Base-by-base conservation (phyloP, 2,113 vertebrate genomes). In the Ancistrus triradiatus region DNA sequence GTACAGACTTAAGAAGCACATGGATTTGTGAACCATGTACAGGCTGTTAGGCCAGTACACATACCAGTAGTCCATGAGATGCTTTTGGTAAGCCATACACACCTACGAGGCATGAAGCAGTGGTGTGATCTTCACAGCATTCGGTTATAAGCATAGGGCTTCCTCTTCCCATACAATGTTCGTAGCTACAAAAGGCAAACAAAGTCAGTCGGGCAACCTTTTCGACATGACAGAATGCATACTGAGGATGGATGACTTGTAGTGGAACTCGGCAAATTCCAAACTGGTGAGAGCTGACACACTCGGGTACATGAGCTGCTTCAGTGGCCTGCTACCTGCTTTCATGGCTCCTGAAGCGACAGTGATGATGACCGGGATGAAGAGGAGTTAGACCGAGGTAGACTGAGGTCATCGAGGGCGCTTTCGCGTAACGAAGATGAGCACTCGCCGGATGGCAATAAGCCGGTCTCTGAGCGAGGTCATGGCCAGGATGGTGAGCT, bases 401-500 rank as follows among this genome's bases (percentile, higher is more conserved):
- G 37, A 58, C 72, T 69, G 78, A 37, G 15, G 85, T 89, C 84
- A 87, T 78, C 91, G 92, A n/a, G 88, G 85, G 78, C 87, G 89
- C 81, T 91, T 94, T 73, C 86, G 82, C 3, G 86, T 94, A 69
- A 96, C 91, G 57, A 95, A 93, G 81, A 94, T 88, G 73, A 95
- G 80, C 25, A 95, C 90, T 0, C 88, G 81, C 43, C 88, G 84
- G 73, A 97, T 90, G 78, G 91, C 91, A 0, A 93, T 83, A 1
- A 98, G 93, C 35, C 89, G 87, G 68, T 94, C 92, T 77, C 91
- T 95, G n/a, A 94, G 86, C 0, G 88, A 90, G 15, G 82, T 91
- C 92, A 95, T 92, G 62, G 91, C 76, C 14, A 95, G 70, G 66
- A 95, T 92, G 59, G 90, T 91, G 77, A 97, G 88, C 76, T 96